Percentiles rank a stretch among this genome's conserved stretches.
phyloP scores from a whole-genome alignment of 2,113 vertebrate species.

The Pandion haliaetus region DNA sequence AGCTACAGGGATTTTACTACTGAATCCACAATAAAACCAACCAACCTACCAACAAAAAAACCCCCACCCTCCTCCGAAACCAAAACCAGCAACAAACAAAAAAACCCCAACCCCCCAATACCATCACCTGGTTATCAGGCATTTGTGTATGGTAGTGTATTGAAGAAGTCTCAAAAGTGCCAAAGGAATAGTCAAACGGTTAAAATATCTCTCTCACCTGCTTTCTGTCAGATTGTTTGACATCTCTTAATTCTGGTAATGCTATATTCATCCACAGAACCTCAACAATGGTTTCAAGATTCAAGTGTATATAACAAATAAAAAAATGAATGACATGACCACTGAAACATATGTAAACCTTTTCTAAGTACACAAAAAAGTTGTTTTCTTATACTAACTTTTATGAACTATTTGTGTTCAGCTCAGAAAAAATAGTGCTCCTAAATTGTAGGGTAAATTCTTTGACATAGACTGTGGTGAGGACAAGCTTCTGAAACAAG shows the following conservation, averaged over 20 bases:
- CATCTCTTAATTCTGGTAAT: background rate
- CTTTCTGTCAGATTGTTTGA: background rate
- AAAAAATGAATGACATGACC: fast-evolving
- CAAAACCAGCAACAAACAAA: background rate
- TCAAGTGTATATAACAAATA: background rate
- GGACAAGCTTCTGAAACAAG: background rate
- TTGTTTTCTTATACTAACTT: background rate
- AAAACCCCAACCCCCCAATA: fast-evolving
- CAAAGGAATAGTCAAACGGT: background rate
- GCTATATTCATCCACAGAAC: background rate
- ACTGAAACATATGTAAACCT: background rate
- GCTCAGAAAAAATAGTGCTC: background rate
- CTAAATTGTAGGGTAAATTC: background rate
- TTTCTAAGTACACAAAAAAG: background rate
- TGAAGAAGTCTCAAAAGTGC: background rate
- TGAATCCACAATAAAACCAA: background rate
- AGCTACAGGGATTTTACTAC: background rate
- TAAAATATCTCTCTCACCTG: background rate
- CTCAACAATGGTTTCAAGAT: background rate
- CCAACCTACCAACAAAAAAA: background rate
- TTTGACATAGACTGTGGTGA: background rate
- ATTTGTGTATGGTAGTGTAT: background rate
- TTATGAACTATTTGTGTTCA: background rate
- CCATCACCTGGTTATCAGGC: background rate
- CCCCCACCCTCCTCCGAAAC: background rate